Evolutionary conservation across 2,797 vertebrate genomes (phyloP), one percentile per base, ranked within the genome.

Genomic region (Oreortyx pictus): DNA sequence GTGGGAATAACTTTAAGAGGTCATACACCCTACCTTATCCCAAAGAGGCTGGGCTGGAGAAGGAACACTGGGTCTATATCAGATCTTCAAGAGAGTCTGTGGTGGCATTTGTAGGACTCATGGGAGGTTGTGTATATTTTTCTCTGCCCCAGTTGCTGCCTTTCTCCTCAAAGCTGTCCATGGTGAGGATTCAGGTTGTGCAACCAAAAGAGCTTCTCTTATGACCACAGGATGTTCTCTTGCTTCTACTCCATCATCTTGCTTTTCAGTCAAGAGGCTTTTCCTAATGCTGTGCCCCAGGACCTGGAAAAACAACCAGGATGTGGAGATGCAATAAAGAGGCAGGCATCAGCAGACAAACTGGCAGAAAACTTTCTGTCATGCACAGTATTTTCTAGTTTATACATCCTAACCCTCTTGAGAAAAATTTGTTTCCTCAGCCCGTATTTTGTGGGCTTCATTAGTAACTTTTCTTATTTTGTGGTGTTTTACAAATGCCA

Each of bases 211-310:
- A 65, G 9, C 35, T 41, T 60, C 15, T 20, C 20, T 4, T 29
- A 9, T 0, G 0, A 5, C 3, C 8, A 6, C 4, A 0, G 18
- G 24, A 79, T 5, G 2, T 57, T 41, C 24, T 85, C 23, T 52
- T 41, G 29, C 24, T 60, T 37, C 35, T 37, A 37, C 37, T 37
- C 37, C 37, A 37, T 37, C n/a, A 5, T 60, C 29, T 73, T 31
- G n/a, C 9, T 74, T 27, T 61, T 76, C 33, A 70, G 46, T 10
- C 46, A 66, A 50, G 18, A 43, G 16, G 7, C n/a, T 70, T 17
- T 66, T 66, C 35, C 44, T 44, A 14, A n/a, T 13, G 15, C 22
- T 11, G 1, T 46, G 41, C 9, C 31, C 23, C 35, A 23, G 39
- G 24, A 31, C 2, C 24, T 25, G 59, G 29, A 80, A 25, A 35